Evolutionary conservation across 2,113 vertebrate species (phyloP).

Genomic region (Caranx melampygus): DNA sequence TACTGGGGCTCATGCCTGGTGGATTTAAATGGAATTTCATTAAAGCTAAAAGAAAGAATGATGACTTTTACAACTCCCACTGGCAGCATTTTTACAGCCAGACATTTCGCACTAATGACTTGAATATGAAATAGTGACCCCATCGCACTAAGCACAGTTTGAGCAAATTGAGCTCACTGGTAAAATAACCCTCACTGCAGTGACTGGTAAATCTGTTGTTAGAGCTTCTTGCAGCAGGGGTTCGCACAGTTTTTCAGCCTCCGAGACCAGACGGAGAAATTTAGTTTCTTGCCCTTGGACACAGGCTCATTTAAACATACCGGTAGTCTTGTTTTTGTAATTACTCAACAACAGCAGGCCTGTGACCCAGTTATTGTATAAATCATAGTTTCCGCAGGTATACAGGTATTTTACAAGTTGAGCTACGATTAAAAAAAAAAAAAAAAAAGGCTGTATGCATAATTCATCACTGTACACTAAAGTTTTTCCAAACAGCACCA

Average conservation of each 20-base stretch:
- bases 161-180: constrained; percentile 68
- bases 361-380: constrained; percentile 41
- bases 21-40: constrained; percentile 71
- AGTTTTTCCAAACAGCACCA: constrained; percentile 28
- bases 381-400: constrained; percentile 24
- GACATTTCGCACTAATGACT: constrained; percentile 70
- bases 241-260: constrained; percentile 25
- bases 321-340: constrained; percentile 40
- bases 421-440: constrained; percentile 7
- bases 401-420: constrained; percentile 54
- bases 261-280: constrained; percentile 38
- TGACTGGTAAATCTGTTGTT: constrained; percentile 51
- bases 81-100: constrained; percentile 69
- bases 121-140: constrained; percentile 74
- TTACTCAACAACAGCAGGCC: constrained; percentile 42
- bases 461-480: constrained; percentile 41
- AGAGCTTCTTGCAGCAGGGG: constrained; percentile 30
- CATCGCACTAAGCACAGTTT: constrained; percentile 59
- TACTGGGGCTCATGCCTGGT: constrained; percentile 54
- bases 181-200: constrained; percentile 63
- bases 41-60: constrained; percentile 68
- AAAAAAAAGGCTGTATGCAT: constrained; percentile 37
- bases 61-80: constrained; percentile 68
- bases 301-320: constrained; percentile 50
- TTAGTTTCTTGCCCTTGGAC: constrained; percentile 37